These are phyloP conservation scores for Zaprionus bogoriensis DNA, from an alignment of 2,888 invertebrate species.

Conservation along the genomic window DNA sequence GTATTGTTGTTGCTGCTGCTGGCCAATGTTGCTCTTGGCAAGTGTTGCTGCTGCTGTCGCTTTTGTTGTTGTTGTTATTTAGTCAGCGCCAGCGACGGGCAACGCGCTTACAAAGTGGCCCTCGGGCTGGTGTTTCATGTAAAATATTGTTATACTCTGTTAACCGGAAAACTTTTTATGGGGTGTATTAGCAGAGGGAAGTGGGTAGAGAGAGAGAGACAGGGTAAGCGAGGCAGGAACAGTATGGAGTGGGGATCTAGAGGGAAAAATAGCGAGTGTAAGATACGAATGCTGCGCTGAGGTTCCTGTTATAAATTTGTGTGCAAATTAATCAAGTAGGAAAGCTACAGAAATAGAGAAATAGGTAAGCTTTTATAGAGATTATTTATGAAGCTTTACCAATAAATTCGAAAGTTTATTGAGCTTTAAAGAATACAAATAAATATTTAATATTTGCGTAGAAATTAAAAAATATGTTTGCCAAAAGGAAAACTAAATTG, in stretches of 20 bases:
- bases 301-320: no score
- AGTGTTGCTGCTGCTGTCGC: slow-evolving; percentile 8
- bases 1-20: slow-evolving; percentile 30
- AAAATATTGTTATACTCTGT: slow-evolving; percentile 60
- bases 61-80: slow-evolving; percentile 43
- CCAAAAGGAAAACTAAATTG: no score
- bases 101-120: slow-evolving; percentile 49
- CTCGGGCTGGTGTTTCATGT: slow-evolving; percentile 60
- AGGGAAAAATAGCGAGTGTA: background rate
- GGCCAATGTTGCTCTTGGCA: slow-evolving; percentile 17
- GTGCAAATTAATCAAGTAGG: no score
- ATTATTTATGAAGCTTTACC: no score
- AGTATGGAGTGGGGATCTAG: background rate
- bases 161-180: background rate
- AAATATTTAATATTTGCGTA: no score
- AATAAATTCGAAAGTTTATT: no score
- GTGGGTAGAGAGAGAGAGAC: background rate
- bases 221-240: background rate
- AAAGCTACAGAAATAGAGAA: no score
- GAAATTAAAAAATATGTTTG: no score
- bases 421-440: no score
- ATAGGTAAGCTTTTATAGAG: no score
- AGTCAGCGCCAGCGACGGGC: slow-evolving; percentile 62
- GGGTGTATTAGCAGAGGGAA: slow-evolving; percentile 23
- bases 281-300: no score